Evolutionary conservation across 2,797 vertebrate genomes (phyloP).

Genomic region (Cynodonichthys magdalenae): DNA sequence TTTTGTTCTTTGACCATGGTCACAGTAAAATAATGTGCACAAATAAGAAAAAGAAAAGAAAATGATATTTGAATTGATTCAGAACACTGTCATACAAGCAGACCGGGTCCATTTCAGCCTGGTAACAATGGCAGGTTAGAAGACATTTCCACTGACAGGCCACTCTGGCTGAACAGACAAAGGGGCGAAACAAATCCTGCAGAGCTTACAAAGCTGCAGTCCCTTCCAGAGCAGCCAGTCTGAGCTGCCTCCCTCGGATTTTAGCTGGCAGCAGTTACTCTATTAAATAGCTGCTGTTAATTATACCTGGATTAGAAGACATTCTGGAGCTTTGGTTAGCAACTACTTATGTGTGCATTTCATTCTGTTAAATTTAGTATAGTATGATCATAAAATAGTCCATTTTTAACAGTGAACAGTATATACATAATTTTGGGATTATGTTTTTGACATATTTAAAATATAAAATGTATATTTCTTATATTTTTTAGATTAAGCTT

Average conservation of each 20-base stretch:
- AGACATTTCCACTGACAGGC: constrained; percentile 67
- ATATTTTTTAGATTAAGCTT: neutral
- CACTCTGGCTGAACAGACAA: constrained; percentile 66
- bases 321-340: constrained; percentile 61
- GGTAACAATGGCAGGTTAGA: constrained; percentile 61
- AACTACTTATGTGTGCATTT: constrained; percentile 69
- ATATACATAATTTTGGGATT: neutral
- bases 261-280: constrained; percentile 79
- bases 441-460: neutral
- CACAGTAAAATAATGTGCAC: constrained; percentile 47
- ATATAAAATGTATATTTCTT: neutral
- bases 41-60: constrained; percentile 35
- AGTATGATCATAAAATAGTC: no score
- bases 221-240: constrained; percentile 77
- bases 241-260: constrained; percentile 55
- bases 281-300: constrained; percentile 86
- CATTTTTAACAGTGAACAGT: neutral
- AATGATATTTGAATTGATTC: constrained; percentile 50
- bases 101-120: constrained; percentile 66
- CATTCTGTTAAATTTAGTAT: neutral
- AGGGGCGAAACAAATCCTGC: constrained; percentile 84
- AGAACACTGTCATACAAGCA: constrained; percentile 52
- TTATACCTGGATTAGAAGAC: constrained; percentile 80
- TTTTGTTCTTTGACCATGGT: constrained; percentile 18
- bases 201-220: constrained; percentile 82